Percentiles rank a stretch among this genome's conserved stretches.
Evolutionary conservation across 2,888 invertebrate genomes (phyloP).

Genomic region (Lycaena phlaeas): DNA sequence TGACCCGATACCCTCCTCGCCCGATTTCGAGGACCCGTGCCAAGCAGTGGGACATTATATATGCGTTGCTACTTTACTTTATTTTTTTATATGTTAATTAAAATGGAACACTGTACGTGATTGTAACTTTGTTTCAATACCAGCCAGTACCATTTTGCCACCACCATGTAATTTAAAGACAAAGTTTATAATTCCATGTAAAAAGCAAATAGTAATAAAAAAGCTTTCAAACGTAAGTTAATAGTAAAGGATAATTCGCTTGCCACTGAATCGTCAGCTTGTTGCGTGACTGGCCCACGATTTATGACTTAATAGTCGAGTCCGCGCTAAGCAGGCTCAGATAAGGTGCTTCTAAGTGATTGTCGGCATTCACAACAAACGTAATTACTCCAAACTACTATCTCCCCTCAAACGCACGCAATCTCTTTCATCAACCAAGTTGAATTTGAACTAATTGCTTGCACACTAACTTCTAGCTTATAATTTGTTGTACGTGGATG

Average conservation of each 20-base stretch:
- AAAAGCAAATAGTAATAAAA: not conserved
- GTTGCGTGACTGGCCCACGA: conserved; percentile 62
- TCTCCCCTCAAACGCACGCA: conserved; percentile 59
- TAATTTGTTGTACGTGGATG: not conserved
- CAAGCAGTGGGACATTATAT: too few relatives aligned
- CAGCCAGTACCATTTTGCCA: too few relatives aligned
- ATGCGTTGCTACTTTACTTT: too few relatives aligned
- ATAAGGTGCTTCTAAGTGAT: conserved; percentile 72
- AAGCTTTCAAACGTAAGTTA: conserved; percentile 25
- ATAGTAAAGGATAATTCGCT: conserved; percentile 61
- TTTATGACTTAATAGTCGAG: conserved; percentile 71
- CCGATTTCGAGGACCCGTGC: too few relatives aligned
- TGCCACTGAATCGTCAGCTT: conserved; percentile 56
- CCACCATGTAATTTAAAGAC: too few relatives aligned
- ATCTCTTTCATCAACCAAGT: conserved; percentile 56
- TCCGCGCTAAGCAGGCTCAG: conserved; percentile 68
- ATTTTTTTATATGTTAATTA: too few relatives aligned
- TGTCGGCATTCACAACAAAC: conserved; percentile 72
- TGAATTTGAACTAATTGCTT: conserved; percentile 58
- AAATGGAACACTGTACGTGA: too few relatives aligned
- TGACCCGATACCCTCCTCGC: too few relatives aligned
- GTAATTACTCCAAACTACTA: conserved; percentile 71
- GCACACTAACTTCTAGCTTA: conserved; percentile 14
- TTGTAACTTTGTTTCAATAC: too few relatives aligned
- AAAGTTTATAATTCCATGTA: too few relatives aligned